Percentiles rank a stretch among this genome's conserved stretches.
Conservation (phyloP, 2,888 invertebrate species). For the Brachylomia viminalis region DNA sequence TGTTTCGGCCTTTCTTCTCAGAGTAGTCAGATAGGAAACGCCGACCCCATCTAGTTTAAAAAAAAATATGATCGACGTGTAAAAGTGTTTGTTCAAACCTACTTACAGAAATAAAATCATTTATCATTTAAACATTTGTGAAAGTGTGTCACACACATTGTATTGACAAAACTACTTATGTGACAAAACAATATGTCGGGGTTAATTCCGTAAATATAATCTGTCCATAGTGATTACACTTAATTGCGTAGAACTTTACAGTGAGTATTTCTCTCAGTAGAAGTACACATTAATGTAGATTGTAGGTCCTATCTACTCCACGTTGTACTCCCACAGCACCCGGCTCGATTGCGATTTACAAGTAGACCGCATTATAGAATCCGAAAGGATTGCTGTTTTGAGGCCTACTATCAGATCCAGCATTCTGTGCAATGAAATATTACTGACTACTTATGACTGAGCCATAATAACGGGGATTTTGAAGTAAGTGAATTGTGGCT, state of each 20-base stretch:
- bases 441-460: slow-evolving; percentile 28
- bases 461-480: slow-evolving; percentile 52
- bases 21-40: no score
- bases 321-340: slow-evolving; percentile 76
- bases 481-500: slow-evolving; percentile 40
- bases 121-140: not conserved
- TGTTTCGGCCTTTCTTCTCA: no score
- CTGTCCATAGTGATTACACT: not conserved
- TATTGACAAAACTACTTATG: not conserved
- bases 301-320: slow-evolving; percentile 50
- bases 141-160: not conserved
- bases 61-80: no score
- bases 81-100: no score
- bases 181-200: not conserved
- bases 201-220: not conserved
- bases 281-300: no score
- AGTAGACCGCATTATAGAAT: slow-evolving; percentile 61
- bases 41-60: no score
- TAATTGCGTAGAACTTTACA: not conserved
- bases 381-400: slow-evolving; percentile 66
- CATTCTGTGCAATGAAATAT: slow-evolving; percentile 54
- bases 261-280: not conserved
- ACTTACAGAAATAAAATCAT: no score
- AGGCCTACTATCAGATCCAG: slow-evolving; percentile 64
- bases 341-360: slow-evolving; percentile 75